These are phyloP conservation scores for Electrona antarctica DNA, from an alignment of 2,113 vertebrate species.

Conservation along the genomic window DNA sequence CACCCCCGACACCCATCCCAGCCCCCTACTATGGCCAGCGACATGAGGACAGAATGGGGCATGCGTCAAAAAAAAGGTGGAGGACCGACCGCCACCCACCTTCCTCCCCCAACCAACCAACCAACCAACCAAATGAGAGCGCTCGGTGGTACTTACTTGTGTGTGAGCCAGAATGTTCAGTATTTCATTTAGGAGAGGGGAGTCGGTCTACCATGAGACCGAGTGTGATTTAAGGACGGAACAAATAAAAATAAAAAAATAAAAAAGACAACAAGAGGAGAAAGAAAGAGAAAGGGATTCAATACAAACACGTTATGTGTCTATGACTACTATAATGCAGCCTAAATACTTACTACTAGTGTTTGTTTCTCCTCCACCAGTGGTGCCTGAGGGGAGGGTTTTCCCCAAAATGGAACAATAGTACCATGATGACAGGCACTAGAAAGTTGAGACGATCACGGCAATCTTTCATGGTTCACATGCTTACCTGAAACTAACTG, in stretches of 20 bases:
- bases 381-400: too few relatives aligned
- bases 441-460: not conserved
- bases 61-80: constrained; percentile 62
- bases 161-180: constrained; percentile 74
- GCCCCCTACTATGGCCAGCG: constrained; percentile 26
- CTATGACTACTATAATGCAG: too few relatives aligned
- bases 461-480: not conserved
- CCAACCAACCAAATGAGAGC: constrained; percentile 13
- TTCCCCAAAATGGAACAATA: too few relatives aligned
- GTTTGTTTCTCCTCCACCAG: not conserved
- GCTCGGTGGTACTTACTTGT: constrained; percentile 74
- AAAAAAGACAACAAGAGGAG: constrained; percentile 45
- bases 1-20: constrained; percentile 3
- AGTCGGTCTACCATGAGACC: constrained; percentile 70
- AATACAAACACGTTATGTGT: constrained; percentile 16
- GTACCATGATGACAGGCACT: too few relatives aligned
- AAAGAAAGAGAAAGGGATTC: constrained; percentile 59
- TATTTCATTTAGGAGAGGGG: constrained; percentile 82
- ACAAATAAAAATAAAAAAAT: not conserved
- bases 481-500: not conserved
- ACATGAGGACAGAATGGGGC: constrained; percentile 61
- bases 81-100: constrained; percentile 34
- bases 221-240: constrained; percentile 41
- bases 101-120: constrained; percentile 43
- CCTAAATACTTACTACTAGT: too few relatives aligned